Conservation (phyloP, 2,113 vertebrate species). For the Eleginops maclovinus region DNA sequence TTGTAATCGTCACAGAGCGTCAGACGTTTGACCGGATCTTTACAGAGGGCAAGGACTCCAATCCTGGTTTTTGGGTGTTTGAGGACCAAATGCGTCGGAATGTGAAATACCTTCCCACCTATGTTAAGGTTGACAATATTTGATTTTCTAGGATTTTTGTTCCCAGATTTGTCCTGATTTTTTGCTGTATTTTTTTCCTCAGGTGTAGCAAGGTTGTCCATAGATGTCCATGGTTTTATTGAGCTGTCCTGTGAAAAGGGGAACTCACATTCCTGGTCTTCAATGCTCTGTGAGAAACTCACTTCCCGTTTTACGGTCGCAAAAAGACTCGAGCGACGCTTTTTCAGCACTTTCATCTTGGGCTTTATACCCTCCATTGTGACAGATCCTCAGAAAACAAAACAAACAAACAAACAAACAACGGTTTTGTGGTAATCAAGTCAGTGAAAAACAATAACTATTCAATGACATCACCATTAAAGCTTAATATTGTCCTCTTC, state of each 20-base stretch:
- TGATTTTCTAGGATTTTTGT: conserved; percentile 67
- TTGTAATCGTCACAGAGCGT: conserved; percentile 92
- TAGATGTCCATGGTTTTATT: conserved; percentile 88
- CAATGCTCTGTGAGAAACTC: conserved; percentile 65
- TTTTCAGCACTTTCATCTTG: conserved; percentile 67
- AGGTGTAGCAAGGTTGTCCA: conserved; percentile 81
- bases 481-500: conserved; percentile 4
- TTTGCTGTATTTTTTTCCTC: neutral
- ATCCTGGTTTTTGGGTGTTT: conserved; percentile 87
- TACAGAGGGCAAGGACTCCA: conserved; percentile 85
- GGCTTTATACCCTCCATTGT: conserved; percentile 71
- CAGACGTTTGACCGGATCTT: conserved; percentile 84
- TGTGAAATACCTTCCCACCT: conserved; percentile 87
- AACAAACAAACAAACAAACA: neutral
- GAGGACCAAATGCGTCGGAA: conserved; percentile 81
- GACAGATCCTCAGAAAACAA: conserved; percentile 15
- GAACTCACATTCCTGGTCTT: conserved; percentile 78
- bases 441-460: conserved; percentile 35
- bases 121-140: conserved; percentile 87
- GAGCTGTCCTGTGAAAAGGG: conserved; percentile 88
- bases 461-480: conserved; percentile 40
- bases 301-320: conserved; percentile 83
- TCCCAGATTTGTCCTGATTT: neutral
- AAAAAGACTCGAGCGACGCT: conserved; percentile 84
- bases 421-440: conserved; percentile 10